Evolutionary conservation across 2,888 invertebrate genomes (phyloP).

Genomic region (Schrankia costaestrigalis): DNA sequence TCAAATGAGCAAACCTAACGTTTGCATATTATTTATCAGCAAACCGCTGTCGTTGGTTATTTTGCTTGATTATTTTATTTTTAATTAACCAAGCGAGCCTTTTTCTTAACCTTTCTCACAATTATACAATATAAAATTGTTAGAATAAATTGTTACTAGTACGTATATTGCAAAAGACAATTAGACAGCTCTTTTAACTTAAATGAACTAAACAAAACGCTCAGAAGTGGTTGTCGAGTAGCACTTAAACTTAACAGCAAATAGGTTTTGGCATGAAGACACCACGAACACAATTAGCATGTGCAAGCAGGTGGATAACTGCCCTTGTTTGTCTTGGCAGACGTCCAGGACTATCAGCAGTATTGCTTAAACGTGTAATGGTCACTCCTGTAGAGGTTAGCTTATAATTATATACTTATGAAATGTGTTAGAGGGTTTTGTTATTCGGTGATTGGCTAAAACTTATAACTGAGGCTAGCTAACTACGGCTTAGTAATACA

Average conservation of each 20-base stretch:
- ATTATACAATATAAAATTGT: too few relatives aligned
- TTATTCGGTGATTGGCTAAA: not conserved
- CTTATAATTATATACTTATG: not conserved
- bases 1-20: too few relatives aligned
- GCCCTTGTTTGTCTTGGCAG: constrained; percentile 1
- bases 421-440: not conserved
- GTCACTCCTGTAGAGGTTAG: not conserved
- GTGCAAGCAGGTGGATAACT: constrained; percentile 2
- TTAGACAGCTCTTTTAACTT: too few relatives aligned
- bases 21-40: too few relatives aligned
- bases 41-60: too few relatives aligned
- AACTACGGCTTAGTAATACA: not conserved
- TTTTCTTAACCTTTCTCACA: too few relatives aligned
- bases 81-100: too few relatives aligned
- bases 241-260: not conserved
- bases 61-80: too few relatives aligned
- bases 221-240: not conserved
- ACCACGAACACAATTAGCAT: constrained; percentile 2
- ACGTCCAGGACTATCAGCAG: not conserved
- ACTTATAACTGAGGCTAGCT: not conserved
- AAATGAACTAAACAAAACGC: not conserved
- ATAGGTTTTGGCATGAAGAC: constrained; percentile 2
- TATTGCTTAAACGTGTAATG: not conserved
- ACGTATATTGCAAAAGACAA: too few relatives aligned
- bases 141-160: too few relatives aligned